A percentile compares a stretch with the other conserved stretches of the same genome.
phyloP scores from a whole-genome alignment of 2,797 vertebrate genomes.

The Acestrorhynchus altus region DNA sequence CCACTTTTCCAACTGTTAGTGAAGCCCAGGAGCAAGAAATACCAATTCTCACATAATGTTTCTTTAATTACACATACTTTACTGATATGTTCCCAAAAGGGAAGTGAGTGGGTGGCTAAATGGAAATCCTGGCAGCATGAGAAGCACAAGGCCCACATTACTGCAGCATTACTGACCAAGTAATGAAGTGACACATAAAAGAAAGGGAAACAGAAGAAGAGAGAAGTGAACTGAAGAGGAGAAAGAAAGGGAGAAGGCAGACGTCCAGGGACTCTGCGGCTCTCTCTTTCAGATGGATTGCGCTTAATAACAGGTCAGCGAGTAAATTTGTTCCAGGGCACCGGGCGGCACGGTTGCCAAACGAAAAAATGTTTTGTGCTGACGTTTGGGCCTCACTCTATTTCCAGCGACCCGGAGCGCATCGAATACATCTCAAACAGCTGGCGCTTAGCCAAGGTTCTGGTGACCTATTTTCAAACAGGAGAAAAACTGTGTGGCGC shows the following conservation, averaged over 20 bases:
- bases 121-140: too few species aligned
- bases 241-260: neutral
- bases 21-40: too few species aligned
- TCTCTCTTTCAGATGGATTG: slow-evolving; percentile 37
- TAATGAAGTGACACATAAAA: neutral
- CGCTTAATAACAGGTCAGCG: slow-evolving; percentile 60
- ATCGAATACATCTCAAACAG: slow-evolving; percentile 67
- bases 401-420: slow-evolving; percentile 69
- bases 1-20: too few species aligned
- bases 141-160: neutral
- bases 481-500: slow-evolving; percentile 68
- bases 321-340: slow-evolving; percentile 73
- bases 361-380: slow-evolving; percentile 71
- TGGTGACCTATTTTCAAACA: slow-evolving; percentile 75
- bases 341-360: slow-evolving; percentile 67
- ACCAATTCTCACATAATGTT: too few species aligned
- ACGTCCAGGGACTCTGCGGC: neutral
- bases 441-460: slow-evolving; percentile 66
- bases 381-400: slow-evolving; percentile 66
- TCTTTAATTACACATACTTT: slow-evolving; percentile 2
- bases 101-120: neutral
- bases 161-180: neutral
- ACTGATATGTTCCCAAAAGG: slow-evolving; percentile 1
- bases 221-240: neutral
- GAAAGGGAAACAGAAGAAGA: neutral